Evolutionary conservation across 2,888 invertebrate genomes (phyloP).

Genomic region (Eupithecia inturbata): DNA sequence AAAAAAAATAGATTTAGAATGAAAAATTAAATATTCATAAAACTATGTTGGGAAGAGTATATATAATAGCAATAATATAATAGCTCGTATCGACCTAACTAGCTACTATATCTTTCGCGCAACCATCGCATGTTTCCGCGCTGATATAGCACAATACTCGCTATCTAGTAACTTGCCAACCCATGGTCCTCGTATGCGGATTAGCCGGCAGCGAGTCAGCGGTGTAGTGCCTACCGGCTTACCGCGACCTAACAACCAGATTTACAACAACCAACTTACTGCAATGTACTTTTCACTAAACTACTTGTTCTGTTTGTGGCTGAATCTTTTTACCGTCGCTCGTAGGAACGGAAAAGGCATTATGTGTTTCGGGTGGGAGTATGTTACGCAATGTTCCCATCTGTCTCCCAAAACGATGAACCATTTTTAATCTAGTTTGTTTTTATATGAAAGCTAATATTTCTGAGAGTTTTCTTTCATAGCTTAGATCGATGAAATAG

Average conservation of each 20-base stretch:
- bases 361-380: background rate
- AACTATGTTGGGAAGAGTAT: too few species aligned
- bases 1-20: too few species aligned
- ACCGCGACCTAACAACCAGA: slow-evolving; percentile 9
- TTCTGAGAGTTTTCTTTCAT: too few species aligned
- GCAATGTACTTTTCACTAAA: background rate
- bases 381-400: background rate
- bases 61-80: too few species aligned
- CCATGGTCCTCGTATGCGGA: slow-evolving; percentile 4
- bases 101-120: background rate
- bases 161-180: background rate
- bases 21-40: too few species aligned
- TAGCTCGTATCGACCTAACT: background rate
- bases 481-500: too few species aligned
- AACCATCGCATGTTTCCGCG: background rate
- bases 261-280: slow-evolving; percentile 9
- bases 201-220: slow-evolving; percentile 26
- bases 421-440: background rate
- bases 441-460: too few species aligned
- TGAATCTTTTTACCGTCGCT: background rate
- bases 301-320: background rate
- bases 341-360: background rate
- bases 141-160: background rate
- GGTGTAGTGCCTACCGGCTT: slow-evolving; percentile 25
- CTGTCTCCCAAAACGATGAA: background rate